Conservation (phyloP, 2,113 vertebrate species). For the Hippocampus barbouri region DNA sequence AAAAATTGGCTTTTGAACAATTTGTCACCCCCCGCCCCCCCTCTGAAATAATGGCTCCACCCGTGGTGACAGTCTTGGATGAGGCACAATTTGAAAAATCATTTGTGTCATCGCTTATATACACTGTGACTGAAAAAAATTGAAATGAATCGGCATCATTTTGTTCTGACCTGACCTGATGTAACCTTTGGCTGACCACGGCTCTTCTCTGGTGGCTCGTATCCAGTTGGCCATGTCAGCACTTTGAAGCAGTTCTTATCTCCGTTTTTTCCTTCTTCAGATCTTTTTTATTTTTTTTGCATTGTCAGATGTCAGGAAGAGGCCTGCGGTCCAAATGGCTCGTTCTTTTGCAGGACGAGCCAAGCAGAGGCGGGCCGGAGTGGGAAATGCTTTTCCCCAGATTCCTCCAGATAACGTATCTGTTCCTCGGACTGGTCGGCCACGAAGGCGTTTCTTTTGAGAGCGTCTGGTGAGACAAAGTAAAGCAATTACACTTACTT, state of each 20-base stretch:
- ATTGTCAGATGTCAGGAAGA: conserved; percentile 28
- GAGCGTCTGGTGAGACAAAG: conserved; percentile 50
- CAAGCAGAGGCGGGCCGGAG: conserved; percentile 31
- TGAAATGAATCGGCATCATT: neutral
- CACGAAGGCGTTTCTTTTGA: conserved; percentile 26
- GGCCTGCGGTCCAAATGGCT: conserved; percentile 26
- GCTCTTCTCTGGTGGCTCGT: neutral
- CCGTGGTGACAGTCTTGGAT: no score
- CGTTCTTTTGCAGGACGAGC: conserved; percentile 16
- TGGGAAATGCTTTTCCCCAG: conserved; percentile 48
- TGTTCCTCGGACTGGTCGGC: conserved; percentile 29
- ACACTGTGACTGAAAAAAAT: neutral
- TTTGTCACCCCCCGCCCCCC: no score
- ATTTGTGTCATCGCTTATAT: neutral
- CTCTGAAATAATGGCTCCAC: neutral
- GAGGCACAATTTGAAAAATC: no score
- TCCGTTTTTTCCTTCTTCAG: neutral
- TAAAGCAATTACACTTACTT: conserved; percentile 49
- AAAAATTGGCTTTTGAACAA: no score
- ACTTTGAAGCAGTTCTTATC: neutral
- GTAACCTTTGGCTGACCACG: conserved; percentile 8
- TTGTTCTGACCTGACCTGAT: conserved; percentile 1
- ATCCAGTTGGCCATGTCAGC: neutral
- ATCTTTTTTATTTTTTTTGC: conserved; percentile 20
- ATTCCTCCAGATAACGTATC: conserved; percentile 61